These are phyloP conservation scores for Macrophya annulata DNA, from an alignment of 2,888 invertebrate genomes.

Conservation along the genomic window DNA sequence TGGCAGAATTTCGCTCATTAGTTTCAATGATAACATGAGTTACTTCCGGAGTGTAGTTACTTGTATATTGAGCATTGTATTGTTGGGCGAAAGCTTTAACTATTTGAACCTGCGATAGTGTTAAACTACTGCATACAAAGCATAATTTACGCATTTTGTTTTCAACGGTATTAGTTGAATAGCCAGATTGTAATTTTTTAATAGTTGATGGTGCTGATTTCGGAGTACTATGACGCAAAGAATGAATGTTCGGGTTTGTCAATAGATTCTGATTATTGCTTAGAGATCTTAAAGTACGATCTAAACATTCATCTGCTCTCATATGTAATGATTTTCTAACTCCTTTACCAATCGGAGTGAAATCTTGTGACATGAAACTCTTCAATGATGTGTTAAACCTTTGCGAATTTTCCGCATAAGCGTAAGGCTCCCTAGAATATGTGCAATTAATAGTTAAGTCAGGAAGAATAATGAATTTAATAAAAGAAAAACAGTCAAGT, in stretches of 20 bases:
- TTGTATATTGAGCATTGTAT: constrained; percentile 63
- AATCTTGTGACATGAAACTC: constrained; percentile 29
- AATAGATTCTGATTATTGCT: constrained; percentile 2
- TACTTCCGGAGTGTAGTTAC: constrained; percentile 64
- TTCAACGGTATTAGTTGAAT: background rate
- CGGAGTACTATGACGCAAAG: constrained; percentile 70
- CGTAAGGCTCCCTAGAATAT: constrained; percentile 27
- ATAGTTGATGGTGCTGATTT: constrained; percentile 49
- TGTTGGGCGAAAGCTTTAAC: constrained; percentile 65
- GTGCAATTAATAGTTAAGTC: background rate
- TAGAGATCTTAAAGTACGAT: background rate
- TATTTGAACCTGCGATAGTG: constrained; percentile 58
- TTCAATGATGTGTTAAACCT: constrained; percentile 7
- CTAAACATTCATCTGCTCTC: background rate
- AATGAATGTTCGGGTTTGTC: constrained; percentile 58
- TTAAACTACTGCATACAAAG: constrained; percentile 70
- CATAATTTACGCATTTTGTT: constrained; percentile 56
- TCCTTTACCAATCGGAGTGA: constrained; percentile 22
- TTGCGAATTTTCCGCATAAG: background rate
- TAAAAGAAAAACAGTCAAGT: background rate
- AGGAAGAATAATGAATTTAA: background rate
- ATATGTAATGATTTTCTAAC: background rate
- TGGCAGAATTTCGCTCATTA: constrained; percentile 61
- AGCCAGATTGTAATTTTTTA: background rate
- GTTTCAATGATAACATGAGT: constrained; percentile 72